Percentiles rank a stretch among this genome's conserved stretches.
These are phyloP conservation scores for Psix sp. DNA, from an alignment of 1,140 invertebrate genomes.

Conservation along the genomic window DNA sequence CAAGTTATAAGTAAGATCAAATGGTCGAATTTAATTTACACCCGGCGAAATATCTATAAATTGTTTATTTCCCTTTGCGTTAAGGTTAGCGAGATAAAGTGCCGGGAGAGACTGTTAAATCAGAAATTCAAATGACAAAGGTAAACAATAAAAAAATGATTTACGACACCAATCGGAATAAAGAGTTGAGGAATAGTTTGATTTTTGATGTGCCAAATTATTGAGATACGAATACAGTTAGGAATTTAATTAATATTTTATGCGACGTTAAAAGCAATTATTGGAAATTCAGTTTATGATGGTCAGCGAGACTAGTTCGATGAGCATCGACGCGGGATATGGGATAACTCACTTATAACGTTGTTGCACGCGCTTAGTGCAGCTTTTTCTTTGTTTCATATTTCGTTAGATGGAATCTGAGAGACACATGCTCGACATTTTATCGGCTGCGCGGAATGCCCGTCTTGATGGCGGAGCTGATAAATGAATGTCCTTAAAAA, in stretches of 20 bases:
- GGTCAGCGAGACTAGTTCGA: slow-evolving; percentile 65
- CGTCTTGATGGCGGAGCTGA: background rate
- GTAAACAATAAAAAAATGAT: too few relatives aligned
- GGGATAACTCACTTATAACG: slow-evolving; percentile 49
- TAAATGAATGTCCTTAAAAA: too few relatives aligned
- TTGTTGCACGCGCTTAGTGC: slow-evolving; percentile 32
- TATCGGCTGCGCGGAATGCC: background rate
- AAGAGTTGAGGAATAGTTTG: slow-evolving; percentile 17
- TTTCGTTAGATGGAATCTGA: slow-evolving; percentile 15
- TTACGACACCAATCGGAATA: background rate
- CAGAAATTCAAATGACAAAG: too few relatives aligned
- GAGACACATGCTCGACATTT: slow-evolving; percentile 20
- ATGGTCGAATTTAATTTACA: too few relatives aligned
- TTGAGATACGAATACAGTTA: slow-evolving; percentile 58
- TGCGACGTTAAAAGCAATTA: slow-evolving; percentile 72
- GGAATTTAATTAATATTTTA: slow-evolving; percentile 76
- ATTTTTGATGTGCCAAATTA: slow-evolving; percentile 37
- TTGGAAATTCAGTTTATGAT: slow-evolving; percentile 72
- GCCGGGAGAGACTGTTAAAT: too few relatives aligned
- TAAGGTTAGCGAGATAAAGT: too few relatives aligned
- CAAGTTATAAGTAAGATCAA: too few relatives aligned
- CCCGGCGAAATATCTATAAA: too few relatives aligned
- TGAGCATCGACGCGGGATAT: slow-evolving; percentile 24
- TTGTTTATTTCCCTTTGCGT: too few relatives aligned
- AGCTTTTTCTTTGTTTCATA: slow-evolving; percentile 28